Evolutionary conservation across 2,888 invertebrate genomes (phyloP), one percentile per base, ranked within the genome.

Genomic region (Leucophenga montana): DNA sequence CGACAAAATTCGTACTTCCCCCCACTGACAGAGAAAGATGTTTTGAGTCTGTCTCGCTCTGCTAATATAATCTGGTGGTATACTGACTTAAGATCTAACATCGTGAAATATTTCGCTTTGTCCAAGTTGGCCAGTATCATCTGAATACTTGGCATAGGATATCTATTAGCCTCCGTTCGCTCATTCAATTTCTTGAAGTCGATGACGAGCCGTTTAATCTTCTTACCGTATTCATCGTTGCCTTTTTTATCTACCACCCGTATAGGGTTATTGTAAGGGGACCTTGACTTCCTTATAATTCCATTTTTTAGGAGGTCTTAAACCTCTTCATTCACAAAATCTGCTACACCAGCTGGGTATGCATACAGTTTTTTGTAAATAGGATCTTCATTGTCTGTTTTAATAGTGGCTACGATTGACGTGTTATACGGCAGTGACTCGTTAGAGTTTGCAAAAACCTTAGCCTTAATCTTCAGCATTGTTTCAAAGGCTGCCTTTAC

Each of bases 321-420:
- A 27, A 71, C 31, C 18, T 68, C 68, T 3, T 16, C 65, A 14
- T 66, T 68, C 6, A 71, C 66, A 59, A 71, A 71, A 31, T 65
- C 56, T 5, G 66, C 44, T 5, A 68, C 16, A 3, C 31, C 54
- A 3, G 67, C 62, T 59, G 66, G 66, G n/a, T 70, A 66, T n/a
- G 68, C 44, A 18, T 72, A 70, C 1, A 57, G 57, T n/a, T 66
- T 70, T 18, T 67, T 70, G 54, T 68, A 70, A 5, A 70, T 66
- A 6, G 70, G 70, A 14, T 72, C 72, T 59, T 66, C 64, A 20
- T 70, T 65, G 3, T 13, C 67, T 33, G 70, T 68, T 44, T 53
- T 68, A 14, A 68, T 70, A 14, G 66, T 70, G 14, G 68, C 72
- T 16, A 67, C 62, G 13, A 72, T 53, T 14, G 50, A 18, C 20